phyloP scores from a whole-genome alignment of 2,113 vertebrate genomes.

The Corythoichthys haematopterus region DNA sequence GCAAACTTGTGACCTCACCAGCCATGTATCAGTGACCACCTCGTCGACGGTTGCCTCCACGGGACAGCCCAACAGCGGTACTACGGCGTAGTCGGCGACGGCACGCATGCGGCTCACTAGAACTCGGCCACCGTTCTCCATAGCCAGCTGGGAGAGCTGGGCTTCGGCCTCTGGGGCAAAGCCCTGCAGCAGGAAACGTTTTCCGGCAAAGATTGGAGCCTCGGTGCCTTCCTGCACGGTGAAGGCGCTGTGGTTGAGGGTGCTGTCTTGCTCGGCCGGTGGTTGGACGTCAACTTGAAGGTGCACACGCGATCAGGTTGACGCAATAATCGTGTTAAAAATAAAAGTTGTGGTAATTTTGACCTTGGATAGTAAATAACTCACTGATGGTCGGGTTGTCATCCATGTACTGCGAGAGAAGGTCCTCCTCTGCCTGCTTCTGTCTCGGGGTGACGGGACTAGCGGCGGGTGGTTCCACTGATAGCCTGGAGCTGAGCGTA shows the following conservation, averaged over 20 bases:
- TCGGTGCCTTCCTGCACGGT: slow-evolving; percentile 61
- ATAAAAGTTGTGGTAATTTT: not conserved
- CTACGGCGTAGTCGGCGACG: slow-evolving; percentile 87
- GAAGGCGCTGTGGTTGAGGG: slow-evolving; percentile 44
- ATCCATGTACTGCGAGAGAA: slow-evolving; percentile 86
- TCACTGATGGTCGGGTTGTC: slow-evolving; percentile 76
- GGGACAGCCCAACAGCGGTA: slow-evolving; percentile 84
- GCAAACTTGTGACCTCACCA: slow-evolving; percentile 76
- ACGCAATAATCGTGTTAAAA: not conserved
- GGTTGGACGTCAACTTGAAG: slow-evolving; percentile 55
- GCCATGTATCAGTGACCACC: slow-evolving; percentile 94
- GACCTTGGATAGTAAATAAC: slow-evolving; percentile 23
- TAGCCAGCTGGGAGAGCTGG: slow-evolving; percentile 75
- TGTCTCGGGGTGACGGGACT: slow-evolving; percentile 43
- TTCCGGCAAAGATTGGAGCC: slow-evolving; percentile 78
- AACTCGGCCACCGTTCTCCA: slow-evolving; percentile 80
- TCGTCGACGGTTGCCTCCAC: slow-evolving; percentile 86
- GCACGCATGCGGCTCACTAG: slow-evolving; percentile 68
- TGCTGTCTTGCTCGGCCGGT: slow-evolving; percentile 25
- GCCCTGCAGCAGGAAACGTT: slow-evolving; percentile 82
- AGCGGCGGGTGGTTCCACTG: slow-evolving; percentile 50
- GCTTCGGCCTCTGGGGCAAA: slow-evolving; percentile 79
- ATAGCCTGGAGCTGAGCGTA: slow-evolving; percentile 27
- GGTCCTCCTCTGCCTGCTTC: slow-evolving; percentile 77
- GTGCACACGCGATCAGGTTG: not conserved